These are phyloP conservation scores for Epinotia nisella DNA, from an alignment of 2,888 invertebrate species.

Conservation along the genomic window DNA sequence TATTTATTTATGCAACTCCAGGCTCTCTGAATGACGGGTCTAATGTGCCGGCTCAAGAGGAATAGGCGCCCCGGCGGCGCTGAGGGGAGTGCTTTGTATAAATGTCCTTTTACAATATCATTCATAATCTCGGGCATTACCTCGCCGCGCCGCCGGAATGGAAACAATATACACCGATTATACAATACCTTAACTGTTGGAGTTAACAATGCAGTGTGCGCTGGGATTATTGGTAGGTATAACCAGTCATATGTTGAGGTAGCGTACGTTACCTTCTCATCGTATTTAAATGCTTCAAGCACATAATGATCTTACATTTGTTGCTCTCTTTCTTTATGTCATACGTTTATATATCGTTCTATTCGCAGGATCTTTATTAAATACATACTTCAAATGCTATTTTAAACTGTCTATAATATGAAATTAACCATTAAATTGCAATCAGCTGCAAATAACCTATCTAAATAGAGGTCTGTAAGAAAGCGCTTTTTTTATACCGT, in stretches of 20 bases:
- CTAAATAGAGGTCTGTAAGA: not conserved
- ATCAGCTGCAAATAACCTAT: not conserved
- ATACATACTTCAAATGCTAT: not conserved
- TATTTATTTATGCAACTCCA: constrained; percentile 75
- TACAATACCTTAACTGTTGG: constrained; percentile 33
- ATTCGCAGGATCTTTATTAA: not conserved
- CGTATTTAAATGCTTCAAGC: not conserved
- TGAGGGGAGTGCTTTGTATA: constrained; percentile 59
- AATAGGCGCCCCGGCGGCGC: constrained; percentile 58
- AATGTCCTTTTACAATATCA: constrained; percentile 60
- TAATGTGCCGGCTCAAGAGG: constrained; percentile 55
- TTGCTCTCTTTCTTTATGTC: not conserved
- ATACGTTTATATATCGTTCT: not conserved
- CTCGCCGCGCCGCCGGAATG: constrained; percentile 41
- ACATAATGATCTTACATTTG: no score
- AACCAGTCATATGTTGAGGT: constrained; percentile 20
- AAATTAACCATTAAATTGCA: not conserved
- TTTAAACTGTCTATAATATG: no score
- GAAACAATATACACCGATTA: constrained; percentile 39
- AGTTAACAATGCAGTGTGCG: constrained; percentile 35
- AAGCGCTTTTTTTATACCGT: not conserved
- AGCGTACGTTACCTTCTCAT: not conserved
- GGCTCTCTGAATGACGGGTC: constrained; percentile 61
- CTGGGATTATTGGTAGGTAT: constrained; percentile 16
- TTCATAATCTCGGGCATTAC: constrained; percentile 54